Percentiles rank a stretch among this genome's conserved stretches.
Evolutionary conservation across 2,797 vertebrate genomes (phyloP).

Genomic region (Acanthis flammea): DNA sequence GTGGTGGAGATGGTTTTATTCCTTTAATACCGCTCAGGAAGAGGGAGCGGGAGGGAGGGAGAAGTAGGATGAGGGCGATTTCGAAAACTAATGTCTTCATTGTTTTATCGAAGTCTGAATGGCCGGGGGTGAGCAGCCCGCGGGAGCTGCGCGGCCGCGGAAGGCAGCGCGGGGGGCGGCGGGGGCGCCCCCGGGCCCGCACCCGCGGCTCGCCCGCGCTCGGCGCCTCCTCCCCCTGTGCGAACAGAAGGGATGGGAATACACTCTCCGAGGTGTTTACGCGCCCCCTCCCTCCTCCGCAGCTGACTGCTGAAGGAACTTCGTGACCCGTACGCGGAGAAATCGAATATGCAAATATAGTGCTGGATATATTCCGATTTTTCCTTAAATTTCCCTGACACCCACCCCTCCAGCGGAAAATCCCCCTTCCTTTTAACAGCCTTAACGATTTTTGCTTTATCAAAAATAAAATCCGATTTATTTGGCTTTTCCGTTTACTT

Average conservation of each 20-base stretch:
- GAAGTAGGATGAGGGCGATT: not conserved
- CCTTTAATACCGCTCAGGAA: slow-evolving; percentile 84
- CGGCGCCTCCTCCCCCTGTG: not conserved
- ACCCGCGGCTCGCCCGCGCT: not conserved
- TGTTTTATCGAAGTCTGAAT: slow-evolving; percentile 88
- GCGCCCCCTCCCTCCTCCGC: not conserved
- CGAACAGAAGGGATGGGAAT: not conserved
- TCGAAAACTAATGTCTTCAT: slow-evolving; percentile 87
- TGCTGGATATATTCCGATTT: not conserved
- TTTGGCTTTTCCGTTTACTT: slow-evolving; percentile 22
- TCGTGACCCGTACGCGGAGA: not conserved
- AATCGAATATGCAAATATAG: not conserved
- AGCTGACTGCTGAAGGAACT: not conserved
- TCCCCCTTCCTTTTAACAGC: not conserved
- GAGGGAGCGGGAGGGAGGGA: slow-evolving; percentile 33
- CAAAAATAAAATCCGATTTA: not conserved
- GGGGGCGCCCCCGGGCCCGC: not conserved
- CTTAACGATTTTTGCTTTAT: not conserved
- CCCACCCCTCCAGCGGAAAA: not conserved
- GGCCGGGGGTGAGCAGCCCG: slow-evolving; percentile 84
- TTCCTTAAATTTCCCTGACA: not conserved
- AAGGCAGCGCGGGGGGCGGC: slow-evolving; percentile 49
- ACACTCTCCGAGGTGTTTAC: not conserved
- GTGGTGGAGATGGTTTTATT: slow-evolving; percentile 87
- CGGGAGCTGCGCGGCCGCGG: slow-evolving; percentile 78